These are phyloP conservation scores for Sipha maydis DNA, from an alignment of 2,888 invertebrate genomes.

Conservation along the genomic window DNA sequence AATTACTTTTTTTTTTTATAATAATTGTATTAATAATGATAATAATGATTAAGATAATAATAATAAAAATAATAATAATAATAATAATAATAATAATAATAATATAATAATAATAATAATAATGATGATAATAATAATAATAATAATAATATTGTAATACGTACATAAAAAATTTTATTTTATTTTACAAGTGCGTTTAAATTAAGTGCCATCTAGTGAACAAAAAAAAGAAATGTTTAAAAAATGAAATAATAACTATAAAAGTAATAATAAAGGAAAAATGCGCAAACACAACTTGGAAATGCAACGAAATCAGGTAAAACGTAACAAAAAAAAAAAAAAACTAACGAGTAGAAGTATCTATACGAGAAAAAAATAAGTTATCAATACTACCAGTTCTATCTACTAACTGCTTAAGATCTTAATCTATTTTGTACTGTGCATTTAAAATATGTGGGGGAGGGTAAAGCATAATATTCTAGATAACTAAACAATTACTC, in stretches of 20 bases:
- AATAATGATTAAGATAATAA: slow-evolving; percentile 26
- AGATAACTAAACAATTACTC: slow-evolving; percentile 39
- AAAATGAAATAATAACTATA: slow-evolving; percentile 52
- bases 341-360: slow-evolving; percentile 30
- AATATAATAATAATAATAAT: slow-evolving; percentile 2
- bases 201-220: slow-evolving; percentile 48
- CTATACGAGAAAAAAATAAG: slow-evolving; percentile 37
- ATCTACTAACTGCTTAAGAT: slow-evolving; percentile 43
- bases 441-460: slow-evolving; percentile 52
- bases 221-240: slow-evolving; percentile 65
- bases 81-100: slow-evolving; percentile 34
- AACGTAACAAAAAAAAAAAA: slow-evolving; percentile 67
- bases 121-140: slow-evolving; percentile 37
- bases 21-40: slow-evolving; percentile 30
- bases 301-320: slow-evolving; percentile 62
- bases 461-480: slow-evolving; percentile 46
- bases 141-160: slow-evolving; percentile 50
- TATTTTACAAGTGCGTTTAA: slow-evolving; percentile 55
- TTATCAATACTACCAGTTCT: slow-evolving; percentile 36
- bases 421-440: slow-evolving; percentile 62
- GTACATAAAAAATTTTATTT: slow-evolving; percentile 21
- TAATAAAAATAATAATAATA: slow-evolving; percentile 8
- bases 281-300: slow-evolving; percentile 62
- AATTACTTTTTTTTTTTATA: slow-evolving; percentile 20
- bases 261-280: slow-evolving; percentile 56